phyloP scores from a whole-genome alignment of 2,797 vertebrate species.

The Lateolabrax maculatus region DNA sequence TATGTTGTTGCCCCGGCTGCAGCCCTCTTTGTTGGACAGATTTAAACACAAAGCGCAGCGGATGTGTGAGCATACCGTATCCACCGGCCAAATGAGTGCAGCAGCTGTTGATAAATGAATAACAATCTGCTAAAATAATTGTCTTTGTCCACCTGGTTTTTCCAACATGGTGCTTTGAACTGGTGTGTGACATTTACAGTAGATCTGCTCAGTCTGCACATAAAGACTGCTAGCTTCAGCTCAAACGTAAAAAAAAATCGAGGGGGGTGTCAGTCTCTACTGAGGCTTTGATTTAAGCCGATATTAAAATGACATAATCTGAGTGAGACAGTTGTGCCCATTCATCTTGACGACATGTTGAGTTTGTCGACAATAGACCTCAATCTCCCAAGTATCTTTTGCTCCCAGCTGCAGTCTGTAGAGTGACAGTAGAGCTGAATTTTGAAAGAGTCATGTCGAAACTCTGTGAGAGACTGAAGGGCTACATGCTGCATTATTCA shows the following conservation, averaged over 20 bases:
- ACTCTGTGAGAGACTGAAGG: slow-evolving; percentile 44
- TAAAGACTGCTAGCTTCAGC: slow-evolving; percentile 24
- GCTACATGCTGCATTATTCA: slow-evolving; percentile 66
- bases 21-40: slow-evolving; percentile 67
- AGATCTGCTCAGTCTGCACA: slow-evolving; percentile 16
- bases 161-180: slow-evolving; percentile 28
- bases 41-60: slow-evolving; percentile 67
- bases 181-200: slow-evolving; percentile 17
- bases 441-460: slow-evolving; percentile 41
- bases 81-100: slow-evolving; percentile 40
- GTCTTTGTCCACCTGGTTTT: slow-evolving; percentile 45
- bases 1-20: slow-evolving; percentile 52
- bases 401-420: slow-evolving; percentile 16
- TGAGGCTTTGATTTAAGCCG: slow-evolving; percentile 41
- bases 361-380: slow-evolving; percentile 32
- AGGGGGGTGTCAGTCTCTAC: slow-evolving; percentile 26
- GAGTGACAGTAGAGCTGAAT: slow-evolving; percentile 25
- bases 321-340: slow-evolving; percentile 11
- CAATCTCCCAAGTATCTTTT: slow-evolving; percentile 13
- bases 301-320: slow-evolving; percentile 51
- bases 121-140: slow-evolving; percentile 60
- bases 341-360: slow-evolving; percentile 29
- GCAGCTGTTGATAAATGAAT: slow-evolving; percentile 55
- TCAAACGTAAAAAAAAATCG: slow-evolving; percentile 32
- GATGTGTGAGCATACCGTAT: slow-evolving; percentile 52